Percentiles rank a stretch among this genome's conserved stretches.
Evolutionary conservation across 2,797 vertebrate genomes (phyloP).

Genomic region (Hapalemur alaotrensis): DNA sequence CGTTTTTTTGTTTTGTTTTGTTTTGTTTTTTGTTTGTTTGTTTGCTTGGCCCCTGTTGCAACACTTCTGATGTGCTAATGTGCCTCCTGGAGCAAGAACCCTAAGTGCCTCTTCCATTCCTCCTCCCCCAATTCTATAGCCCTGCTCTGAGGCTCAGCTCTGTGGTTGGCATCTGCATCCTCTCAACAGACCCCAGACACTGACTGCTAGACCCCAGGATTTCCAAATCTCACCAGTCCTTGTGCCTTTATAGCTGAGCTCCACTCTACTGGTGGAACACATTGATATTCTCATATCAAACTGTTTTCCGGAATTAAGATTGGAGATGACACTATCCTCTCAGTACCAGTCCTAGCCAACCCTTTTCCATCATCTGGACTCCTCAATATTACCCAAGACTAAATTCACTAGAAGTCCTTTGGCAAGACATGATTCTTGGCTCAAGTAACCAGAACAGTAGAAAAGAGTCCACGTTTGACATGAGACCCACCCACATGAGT

Average conservation of each 20-base stretch:
- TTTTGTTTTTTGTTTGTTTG: not conserved
- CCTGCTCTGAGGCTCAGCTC: not conserved
- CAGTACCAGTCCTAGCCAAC: not conserved
- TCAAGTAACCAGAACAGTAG: conserved; percentile 27
- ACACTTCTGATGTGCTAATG: not conserved
- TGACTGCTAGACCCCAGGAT: not conserved
- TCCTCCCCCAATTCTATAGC: not conserved
- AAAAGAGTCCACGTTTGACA: not conserved
- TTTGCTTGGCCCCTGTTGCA: not conserved
- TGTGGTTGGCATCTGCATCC: not conserved
- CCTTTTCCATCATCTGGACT: not conserved
- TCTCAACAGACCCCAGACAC: not conserved
- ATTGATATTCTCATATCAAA: not conserved
- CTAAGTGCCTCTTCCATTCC: not conserved
- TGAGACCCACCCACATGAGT: not conserved
- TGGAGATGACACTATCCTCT: not conserved
- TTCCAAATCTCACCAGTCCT: not conserved
- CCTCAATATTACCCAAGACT: not conserved
- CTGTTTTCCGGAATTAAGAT: not conserved
- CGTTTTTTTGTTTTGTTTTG: not conserved
- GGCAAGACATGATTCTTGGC: not conserved
- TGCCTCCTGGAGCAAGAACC: not conserved
- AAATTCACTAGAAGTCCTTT: not conserved
- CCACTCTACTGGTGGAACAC: not conserved
- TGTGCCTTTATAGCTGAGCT: not conserved